phyloP scores from a whole-genome alignment of 2,797 vertebrate species.

The Tadarida brasiliensis region DNA sequence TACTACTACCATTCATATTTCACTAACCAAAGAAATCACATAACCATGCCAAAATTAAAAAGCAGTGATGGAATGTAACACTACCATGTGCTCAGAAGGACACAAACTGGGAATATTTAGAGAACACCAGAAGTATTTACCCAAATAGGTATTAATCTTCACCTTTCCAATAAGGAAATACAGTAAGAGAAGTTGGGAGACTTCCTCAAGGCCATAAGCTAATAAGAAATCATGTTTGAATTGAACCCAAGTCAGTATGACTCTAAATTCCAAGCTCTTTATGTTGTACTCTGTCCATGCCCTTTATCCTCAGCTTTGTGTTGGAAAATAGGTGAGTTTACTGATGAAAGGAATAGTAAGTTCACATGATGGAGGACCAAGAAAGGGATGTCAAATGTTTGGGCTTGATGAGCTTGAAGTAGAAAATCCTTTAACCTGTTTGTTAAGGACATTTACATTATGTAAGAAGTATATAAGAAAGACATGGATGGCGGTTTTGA shows the following conservation, averaged over 20 bases:
- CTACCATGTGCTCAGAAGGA: background rate
- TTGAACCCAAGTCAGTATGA: background rate
- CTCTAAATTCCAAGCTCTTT: background rate
- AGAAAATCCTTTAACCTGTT: background rate
- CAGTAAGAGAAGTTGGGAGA: background rate
- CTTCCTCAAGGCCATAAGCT: background rate
- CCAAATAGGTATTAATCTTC: background rate
- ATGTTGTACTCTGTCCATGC: background rate
- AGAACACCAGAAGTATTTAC: background rate
- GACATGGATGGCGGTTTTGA: background rate
- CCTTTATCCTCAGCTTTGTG: slow-evolving; percentile 19
- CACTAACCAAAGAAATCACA: background rate
- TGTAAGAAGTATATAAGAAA: background rate
- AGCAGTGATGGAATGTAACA: background rate
- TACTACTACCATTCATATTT: background rate
- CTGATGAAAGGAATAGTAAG: background rate
- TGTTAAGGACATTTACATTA: background rate
- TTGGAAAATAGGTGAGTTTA: background rate
- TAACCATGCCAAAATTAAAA: background rate
- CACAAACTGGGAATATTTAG: background rate
- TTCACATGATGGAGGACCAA: background rate
- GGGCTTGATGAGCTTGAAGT: background rate
- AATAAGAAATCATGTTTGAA: background rate
- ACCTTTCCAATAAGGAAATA: background rate
- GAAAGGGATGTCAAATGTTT: background rate